Evolutionary conservation across 2,888 invertebrate species (phyloP), one percentile per base, ranked within the genome.

Genomic region (Criorhina ranunculi): DNA sequence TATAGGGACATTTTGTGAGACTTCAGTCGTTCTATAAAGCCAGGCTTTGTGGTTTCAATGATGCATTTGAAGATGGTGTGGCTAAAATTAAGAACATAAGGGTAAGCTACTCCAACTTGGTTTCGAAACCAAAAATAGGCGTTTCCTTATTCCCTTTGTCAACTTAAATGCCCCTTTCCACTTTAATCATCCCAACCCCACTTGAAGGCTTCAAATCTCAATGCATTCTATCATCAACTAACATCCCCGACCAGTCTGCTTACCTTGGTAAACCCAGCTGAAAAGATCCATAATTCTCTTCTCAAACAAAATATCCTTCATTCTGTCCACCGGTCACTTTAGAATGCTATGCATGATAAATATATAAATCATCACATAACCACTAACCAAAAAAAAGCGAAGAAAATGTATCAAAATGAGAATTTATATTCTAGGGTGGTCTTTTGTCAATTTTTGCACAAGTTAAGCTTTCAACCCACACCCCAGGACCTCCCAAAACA

Each of bases 361-460:
- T 69, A 42, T 79, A 80, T 80, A 79, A 85, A 85, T 85, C 83
- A 79, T 69, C 75, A 76, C 75, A 55, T 79, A 73, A 72, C 46
- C 77, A 67, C 77, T 31, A 70, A 53, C 51, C 37, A 51, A 35
- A 37, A n/a, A 35, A 33, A 59, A 78, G 2, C 24, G 24, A 24
- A 24, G 24, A 57, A 64, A 57, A 46, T 31, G 42, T 57, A 60
- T 70, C 60, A n/a, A 79, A 75, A 79, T 73, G 53, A 73, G 66
- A 85, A 85, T 85, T 85, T 85, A 80, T 85, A 85, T 80, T 85
- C 70, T 57, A 64, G 12, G 46, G 57, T 44, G 70, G 31, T 70
- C 80, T 70, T 70, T 80, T 85, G 80, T 85, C 85, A 80, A 85
- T 70, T 80, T 85, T 85, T 76, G 53, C 73, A n/a, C 73, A 73